These are phyloP conservation scores for Amphiprion clarkii DNA, from an alignment of 2,797 vertebrate species.

Conservation along the genomic window DNA sequence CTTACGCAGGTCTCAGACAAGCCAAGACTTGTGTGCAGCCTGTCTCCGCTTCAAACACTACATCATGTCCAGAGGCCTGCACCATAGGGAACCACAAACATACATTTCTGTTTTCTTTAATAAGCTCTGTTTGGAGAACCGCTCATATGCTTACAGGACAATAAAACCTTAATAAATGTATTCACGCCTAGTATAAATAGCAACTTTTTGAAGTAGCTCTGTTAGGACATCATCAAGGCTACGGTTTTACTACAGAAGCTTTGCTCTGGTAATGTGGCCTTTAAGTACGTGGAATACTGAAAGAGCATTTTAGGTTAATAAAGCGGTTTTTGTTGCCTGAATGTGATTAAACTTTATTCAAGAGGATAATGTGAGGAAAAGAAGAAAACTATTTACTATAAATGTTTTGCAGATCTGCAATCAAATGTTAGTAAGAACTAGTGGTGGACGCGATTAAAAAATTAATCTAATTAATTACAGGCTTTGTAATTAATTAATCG, in stretches of 20 bases:
- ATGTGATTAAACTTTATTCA: no score
- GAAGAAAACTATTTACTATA: no score
- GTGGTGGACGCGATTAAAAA: no score
- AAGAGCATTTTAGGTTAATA: not conserved
- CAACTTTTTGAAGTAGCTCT: conserved; percentile 42
- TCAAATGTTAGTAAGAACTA: no score
- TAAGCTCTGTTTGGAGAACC: conserved; percentile 82
- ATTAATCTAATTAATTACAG: no score
- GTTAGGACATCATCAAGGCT: conserved; percentile 11
- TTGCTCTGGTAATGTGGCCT: conserved; percentile 6
- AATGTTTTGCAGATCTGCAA: no score
- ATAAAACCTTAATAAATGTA: conserved; percentile 64
- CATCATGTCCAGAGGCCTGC: conserved; percentile 69
- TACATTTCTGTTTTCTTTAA: conserved; percentile 84
- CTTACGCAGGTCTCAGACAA: conserved; percentile 56
- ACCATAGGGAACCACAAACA: conserved; percentile 79
- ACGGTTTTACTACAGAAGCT: conserved; percentile 11
- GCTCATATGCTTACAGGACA: conserved; percentile 64
- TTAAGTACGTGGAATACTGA: not conserved
- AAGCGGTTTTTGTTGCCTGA: no score
- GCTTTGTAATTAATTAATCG: no score
- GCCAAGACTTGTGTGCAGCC: conserved; percentile 65
- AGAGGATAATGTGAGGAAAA: no score
- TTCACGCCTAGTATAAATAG: conserved; percentile 63
- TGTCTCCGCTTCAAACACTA: conserved; percentile 57